These are phyloP conservation scores for Momotus momota DNA, from an alignment of 2,797 vertebrate species.

Conservation along the genomic window DNA sequence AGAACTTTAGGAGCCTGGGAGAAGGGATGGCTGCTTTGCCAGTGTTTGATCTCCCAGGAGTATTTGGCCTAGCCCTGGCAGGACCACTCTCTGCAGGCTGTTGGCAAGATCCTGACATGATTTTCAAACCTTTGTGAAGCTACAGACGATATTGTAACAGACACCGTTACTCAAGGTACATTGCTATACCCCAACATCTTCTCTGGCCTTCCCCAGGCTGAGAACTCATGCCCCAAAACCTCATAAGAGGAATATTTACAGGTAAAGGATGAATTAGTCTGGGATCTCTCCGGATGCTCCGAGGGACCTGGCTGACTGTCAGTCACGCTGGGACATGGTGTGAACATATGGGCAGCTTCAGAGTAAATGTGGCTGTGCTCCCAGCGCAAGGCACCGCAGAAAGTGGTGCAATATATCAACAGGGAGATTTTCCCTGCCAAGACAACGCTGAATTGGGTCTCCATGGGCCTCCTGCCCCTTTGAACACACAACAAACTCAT, in stretches of 20 bases:
- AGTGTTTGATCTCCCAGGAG: neutral
- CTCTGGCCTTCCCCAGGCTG: neutral
- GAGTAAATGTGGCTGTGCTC: neutral
- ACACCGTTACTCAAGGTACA: neutral
- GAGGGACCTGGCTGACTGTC: constrained; percentile 15
- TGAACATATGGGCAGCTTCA: constrained; percentile 33
- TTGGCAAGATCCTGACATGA: neutral
- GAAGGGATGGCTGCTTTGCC: neutral
- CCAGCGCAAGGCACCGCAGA: neutral
- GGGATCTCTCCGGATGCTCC: neutral
- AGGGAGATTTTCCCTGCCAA: neutral
- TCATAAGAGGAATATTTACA: neutral
- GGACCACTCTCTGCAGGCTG: neutral
- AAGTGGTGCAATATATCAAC: neutral
- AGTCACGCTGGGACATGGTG: neutral
- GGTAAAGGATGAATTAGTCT: neutral
- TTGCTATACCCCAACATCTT: fast-evolving
- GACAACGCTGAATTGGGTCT: neutral
- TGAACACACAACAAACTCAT: neutral
- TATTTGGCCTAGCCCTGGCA: neutral
- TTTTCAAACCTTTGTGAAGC: neutral
- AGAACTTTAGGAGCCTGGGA: neutral
- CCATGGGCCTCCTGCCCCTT: neutral
- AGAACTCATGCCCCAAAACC: neutral
- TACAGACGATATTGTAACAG: neutral